phyloP scores from a whole-genome alignment of 2,113 vertebrate genomes.

The Perca schrenkii region DNA sequence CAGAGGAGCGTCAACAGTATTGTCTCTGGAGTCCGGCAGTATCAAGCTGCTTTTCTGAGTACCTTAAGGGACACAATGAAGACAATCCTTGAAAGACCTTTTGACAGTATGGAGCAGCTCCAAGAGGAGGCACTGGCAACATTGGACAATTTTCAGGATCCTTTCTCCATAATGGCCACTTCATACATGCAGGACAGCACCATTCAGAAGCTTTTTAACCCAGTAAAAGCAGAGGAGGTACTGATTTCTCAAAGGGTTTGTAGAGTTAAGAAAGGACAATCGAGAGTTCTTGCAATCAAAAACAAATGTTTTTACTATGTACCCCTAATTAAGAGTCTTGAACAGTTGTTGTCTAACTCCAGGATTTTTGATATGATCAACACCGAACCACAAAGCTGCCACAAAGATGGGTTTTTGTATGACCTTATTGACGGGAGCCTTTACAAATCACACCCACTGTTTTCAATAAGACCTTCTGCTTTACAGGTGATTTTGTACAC shows the following conservation, averaged over 20 bases:
- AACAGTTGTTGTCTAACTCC: slow-evolving; percentile 5
- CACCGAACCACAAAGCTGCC: background rate
- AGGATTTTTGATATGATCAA: slow-evolving; percentile 6
- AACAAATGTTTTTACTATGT: slow-evolving; percentile 4
- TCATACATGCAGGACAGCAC: slow-evolving; percentile 4
- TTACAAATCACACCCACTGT: no score
- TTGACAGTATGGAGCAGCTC: background rate
- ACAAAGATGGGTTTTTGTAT: background rate
- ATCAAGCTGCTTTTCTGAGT: slow-evolving; percentile 11
- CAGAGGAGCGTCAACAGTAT: background rate
- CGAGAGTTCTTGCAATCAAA: slow-evolving; percentile 2
- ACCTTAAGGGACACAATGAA: slow-evolving; percentile 6
- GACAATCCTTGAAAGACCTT: background rate
- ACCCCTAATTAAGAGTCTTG: slow-evolving; percentile 3
- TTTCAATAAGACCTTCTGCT: no score
- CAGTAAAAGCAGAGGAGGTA: slow-evolving; percentile 13
- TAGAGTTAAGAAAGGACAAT: slow-evolving; percentile 20
- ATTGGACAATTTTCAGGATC: slow-evolving; percentile 17
- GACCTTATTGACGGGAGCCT: no score
- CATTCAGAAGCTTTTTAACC: slow-evolving; percentile 9
- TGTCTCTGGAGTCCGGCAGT: slow-evolving; percentile 20
- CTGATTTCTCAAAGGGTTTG: slow-evolving; percentile 7
- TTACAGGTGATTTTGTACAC: no score
- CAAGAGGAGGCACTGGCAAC: background rate
- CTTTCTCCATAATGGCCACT: background rate